Evolutionary conservation across 2,113 vertebrate species (phyloP).

Genomic region (Eolophus roseicapilla): DNA sequence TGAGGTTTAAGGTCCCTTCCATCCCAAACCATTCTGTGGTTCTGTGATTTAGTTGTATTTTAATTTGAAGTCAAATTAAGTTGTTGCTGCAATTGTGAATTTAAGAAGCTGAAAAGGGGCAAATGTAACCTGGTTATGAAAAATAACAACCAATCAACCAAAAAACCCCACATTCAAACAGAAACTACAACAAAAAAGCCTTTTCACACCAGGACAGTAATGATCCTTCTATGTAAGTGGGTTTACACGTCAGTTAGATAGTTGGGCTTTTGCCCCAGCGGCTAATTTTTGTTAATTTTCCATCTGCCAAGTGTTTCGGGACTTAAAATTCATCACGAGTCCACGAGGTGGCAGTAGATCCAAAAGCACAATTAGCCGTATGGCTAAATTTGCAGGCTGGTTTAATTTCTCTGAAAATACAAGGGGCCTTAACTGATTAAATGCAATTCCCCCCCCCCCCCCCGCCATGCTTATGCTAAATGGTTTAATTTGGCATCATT

Average conservation of each 20-base stretch:
- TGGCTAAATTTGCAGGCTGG: background rate
- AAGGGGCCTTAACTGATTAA: background rate
- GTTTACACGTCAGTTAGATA: background rate
- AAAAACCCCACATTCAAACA: background rate
- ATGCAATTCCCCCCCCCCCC: background rate
- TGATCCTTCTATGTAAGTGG: background rate
- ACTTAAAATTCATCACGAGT: background rate
- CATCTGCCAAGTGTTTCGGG: rapidly evolving
- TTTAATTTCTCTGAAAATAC: background rate
- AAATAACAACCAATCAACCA: background rate
- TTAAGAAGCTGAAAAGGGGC: background rate
- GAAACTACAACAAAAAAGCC: background rate
- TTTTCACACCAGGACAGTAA: background rate
- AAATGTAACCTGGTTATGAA: background rate
- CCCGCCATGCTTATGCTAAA: background rate
- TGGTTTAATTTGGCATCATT: background rate
- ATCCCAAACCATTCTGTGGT: background rate
- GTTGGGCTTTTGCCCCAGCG: background rate
- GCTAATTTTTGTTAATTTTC: background rate
- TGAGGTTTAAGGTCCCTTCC: background rate
- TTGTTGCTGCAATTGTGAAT: background rate
- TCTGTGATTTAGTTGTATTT: background rate
- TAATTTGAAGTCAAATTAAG: background rate
- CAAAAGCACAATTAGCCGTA: background rate
- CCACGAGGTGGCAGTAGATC: slow-evolving; percentile 41